Conservation (phyloP, 2,113 vertebrate species). For the Haplochromis vanheusdeni region DNA sequence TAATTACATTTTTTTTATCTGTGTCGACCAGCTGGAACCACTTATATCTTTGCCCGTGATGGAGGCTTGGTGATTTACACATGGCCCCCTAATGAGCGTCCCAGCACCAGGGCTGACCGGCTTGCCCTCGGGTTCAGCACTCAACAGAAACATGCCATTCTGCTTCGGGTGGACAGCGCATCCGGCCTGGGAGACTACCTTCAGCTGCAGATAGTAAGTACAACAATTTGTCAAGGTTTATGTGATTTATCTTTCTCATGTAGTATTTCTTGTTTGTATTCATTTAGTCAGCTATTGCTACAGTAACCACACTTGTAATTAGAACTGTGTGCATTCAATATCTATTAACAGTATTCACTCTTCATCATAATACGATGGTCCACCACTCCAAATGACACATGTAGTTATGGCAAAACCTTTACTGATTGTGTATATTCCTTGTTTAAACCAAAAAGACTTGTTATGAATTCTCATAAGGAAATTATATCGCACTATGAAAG, state of each 20-base stretch:
- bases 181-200: slow-evolving; percentile 95
- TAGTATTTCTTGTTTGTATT: not conserved
- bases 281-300: not conserved
- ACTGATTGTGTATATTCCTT: not conserved
- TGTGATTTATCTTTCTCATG: not conserved
- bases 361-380: not conserved
- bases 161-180: slow-evolving; percentile 96
- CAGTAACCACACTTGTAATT: not conserved
- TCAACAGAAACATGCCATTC: slow-evolving; percentile 89
- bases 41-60: slow-evolving; percentile 97
- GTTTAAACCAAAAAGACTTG: not conserved
- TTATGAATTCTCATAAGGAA: not conserved
- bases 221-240: not conserved
- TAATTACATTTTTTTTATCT: not conserved
- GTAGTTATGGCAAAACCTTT: not conserved
- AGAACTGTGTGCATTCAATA: not conserved
- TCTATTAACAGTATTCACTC: not conserved
- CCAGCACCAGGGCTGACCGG: slow-evolving; percentile 96
- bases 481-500: not conserved
- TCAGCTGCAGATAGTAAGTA: slow-evolving; percentile 97
- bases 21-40: slow-evolving; percentile 87
- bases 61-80: slow-evolving; percentile 95
- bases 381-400: not conserved
- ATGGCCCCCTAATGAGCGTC: slow-evolving; percentile 97
- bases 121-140: slow-evolving; percentile 97